Base-by-base conservation (phyloP, 2,797 vertebrate genomes). In the Lepilemur ruficaudatus region DNA sequence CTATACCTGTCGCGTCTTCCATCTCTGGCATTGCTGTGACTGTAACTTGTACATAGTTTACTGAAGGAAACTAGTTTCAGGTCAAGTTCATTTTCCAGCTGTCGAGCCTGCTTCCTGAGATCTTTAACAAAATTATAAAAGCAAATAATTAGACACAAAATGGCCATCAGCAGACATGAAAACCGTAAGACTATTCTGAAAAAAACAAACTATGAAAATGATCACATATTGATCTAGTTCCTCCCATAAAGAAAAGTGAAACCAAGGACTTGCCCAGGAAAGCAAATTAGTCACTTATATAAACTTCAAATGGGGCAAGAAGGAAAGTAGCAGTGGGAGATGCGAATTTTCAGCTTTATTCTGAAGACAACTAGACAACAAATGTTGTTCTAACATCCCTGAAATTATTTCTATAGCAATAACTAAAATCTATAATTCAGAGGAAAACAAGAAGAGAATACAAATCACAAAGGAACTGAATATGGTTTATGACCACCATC, bases 41-140 rank as follows among this genome's bases (percentile, higher is more conserved):
- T 99, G 98, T 99, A 99, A 98, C 99, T 99, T 97, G 99, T 99
- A 98, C 99, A 99, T 20, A 99, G 98, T 98, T 99, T 99, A 98
- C 99, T 99, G 99, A 99, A 99, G 94, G 99, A 99, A 59, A 99
- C 99, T 97, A 99, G 98, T 97, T 99, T 99, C 97, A 99, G 98
- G 98, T 99, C 99, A 70, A 99, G 99, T 98, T 99, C 99, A 63
- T 99, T 99, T 98, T 99, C 99, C 98, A 99, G 98, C 98, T 99
- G 99, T 94, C 99, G 99, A 63, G 99, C 99, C 98, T 99, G 99
- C 98, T 99, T 99, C 98, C 99, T 98, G 98, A 99, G 99, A 98
- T 99, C 99, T 99, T 98, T 82, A 95, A 91, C n/a, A 57, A 96
- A 98, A 97, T 95, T 88, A 85, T 38, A 95, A 94, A 95, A 96